Base-by-base conservation (phyloP, 2,888 invertebrate genomes). In the Rhagium mordax region DNA sequence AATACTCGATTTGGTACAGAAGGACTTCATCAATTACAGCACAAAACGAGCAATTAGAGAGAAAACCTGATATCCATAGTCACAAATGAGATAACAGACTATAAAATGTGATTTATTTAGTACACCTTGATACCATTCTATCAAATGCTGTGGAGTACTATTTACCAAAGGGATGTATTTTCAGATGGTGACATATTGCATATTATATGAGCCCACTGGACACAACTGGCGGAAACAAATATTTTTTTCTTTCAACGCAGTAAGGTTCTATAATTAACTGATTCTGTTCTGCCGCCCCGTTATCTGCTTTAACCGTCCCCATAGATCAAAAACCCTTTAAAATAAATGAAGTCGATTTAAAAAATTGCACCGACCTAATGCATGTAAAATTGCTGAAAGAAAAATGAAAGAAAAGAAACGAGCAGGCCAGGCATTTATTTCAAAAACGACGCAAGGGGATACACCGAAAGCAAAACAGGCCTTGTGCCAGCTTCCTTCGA, bases 301-400 rank as follows among this genome's bases (percentile, higher is more conserved):
- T 47, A n/a, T 47, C 15, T n/a, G 47, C 13, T 61, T 20, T 21
- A 21, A n/a, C 41, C 13, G 20, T 47, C 47, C 47, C 59, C 21
- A 15, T 47, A 47, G 61, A 47, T 47, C 61, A 47, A 61, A 55
- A 61, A 27, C 29, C 20, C 33, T 29, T 57, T 24, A 67, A 67
- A 47, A 67, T 24, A 67, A 57, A 67, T 53, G 66, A 66, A 55
- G 33, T 55, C 68, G 24, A 57, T 67, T 68, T 72, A 48, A 60
- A 62, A 57, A 68, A 62, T 68, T 68, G 66, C 66, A 53, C 49
- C 48, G 27, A 16, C 29, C 48, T 67, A 62, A 70, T 62, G 60
- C 55, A 70, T 70, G 70, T 66, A 57, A 62, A 70, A 66, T 70
- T 62, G 66, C 57, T 57, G 16, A 16, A 70, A 53, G 55, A 61